Base-by-base conservation (phyloP, 2,113 vertebrate species). In the Lepus europaeus region DNA sequence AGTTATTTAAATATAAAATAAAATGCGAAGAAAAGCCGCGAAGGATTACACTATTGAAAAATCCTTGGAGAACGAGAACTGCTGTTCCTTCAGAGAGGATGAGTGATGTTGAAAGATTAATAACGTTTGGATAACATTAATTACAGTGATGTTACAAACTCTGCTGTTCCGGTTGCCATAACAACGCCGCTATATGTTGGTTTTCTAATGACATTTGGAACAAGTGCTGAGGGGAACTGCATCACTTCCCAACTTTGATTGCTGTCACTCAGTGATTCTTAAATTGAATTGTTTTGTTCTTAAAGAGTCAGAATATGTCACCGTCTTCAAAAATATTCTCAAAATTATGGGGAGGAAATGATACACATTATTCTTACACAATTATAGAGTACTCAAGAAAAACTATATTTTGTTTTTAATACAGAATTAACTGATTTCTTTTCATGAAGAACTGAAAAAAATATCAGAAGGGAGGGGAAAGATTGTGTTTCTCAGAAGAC, bases 61-160 rank as follows among this genome's bases (percentile, higher is more conserved):
- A 80, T 94, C 95, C 85, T 77, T 70, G 33, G 88, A 96, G 87
- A 98, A 64, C 39, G 96, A 93, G 91, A 96, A n/a, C 87, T 93
- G 68, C 89, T 94, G 96, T 92, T 97, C 94, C 95, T 90, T 79
- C 81, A 84, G 92, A 87, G 96, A 96, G 95, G 79, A 94, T 97
- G 95, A 97, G 68, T 96, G 97, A 94, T 97, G 96, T 90, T 97
- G 97, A 97, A 97, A 95, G 96, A 97, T 97, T 98, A 98, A 98
- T 97, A 98, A 97, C 89, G 17, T 97, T 98, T 95, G 97, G 97
- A 97, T 97, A 98, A 98, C 95, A 97, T 95, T 98, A 98, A 98
- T 98, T 98, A 98, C 13, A 4, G 97, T 95, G 95, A 97, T 92
- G 88, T 39, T 98, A 98, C 59, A 66, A 98, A 96, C 93, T 31